Conservation (phyloP, 2,797 vertebrate species). For the Xenentodon cancila region DNA sequence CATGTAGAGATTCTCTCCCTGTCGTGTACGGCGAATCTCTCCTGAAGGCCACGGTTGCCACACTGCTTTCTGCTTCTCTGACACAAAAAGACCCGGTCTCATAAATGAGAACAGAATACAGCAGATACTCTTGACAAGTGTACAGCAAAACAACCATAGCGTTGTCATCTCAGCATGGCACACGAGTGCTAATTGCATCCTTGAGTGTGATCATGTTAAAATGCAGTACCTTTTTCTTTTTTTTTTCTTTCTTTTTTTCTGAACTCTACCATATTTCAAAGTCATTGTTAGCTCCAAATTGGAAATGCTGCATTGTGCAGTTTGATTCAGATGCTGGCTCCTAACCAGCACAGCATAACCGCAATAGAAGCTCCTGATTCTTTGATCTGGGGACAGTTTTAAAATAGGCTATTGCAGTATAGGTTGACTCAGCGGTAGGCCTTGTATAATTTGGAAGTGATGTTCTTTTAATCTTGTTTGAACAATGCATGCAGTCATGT, state of each 20-base stretch:
- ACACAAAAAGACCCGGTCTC: conserved; percentile 50
- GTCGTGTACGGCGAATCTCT: conserved; percentile 46
- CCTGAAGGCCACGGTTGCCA: conserved; percentile 40
- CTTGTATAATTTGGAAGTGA: conserved; percentile 27
- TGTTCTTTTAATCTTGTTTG: conserved; percentile 34
- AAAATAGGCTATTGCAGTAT: conserved; percentile 23
- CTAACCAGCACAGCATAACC: conserved; percentile 47
- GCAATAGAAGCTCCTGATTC: conserved; percentile 36
- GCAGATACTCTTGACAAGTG: conserved; percentile 62
- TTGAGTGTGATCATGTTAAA: conserved; percentile 55
- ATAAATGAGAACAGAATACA: conserved; percentile 66
- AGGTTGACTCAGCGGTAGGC: conserved; percentile 37
- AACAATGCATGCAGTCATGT: conserved; percentile 19
- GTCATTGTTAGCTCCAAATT: conserved; percentile 59
- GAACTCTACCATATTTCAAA: conserved; percentile 61
- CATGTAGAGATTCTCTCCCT: conserved; percentile 28
- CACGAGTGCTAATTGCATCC: conserved; percentile 66
- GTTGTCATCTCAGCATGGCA: conserved; percentile 49
- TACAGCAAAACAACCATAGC: conserved; percentile 60
- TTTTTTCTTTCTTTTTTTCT: conserved; percentile 36
- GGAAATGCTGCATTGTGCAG: conserved; percentile 31
- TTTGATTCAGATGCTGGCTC: conserved; percentile 53
- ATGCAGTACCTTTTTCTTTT: conserved; percentile 6
- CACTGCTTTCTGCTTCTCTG: conserved; percentile 46
- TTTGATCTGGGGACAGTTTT: conserved; percentile 54